Conservation (phyloP, 2,888 invertebrate species). For the Temnothorax rugatulus region DNA sequence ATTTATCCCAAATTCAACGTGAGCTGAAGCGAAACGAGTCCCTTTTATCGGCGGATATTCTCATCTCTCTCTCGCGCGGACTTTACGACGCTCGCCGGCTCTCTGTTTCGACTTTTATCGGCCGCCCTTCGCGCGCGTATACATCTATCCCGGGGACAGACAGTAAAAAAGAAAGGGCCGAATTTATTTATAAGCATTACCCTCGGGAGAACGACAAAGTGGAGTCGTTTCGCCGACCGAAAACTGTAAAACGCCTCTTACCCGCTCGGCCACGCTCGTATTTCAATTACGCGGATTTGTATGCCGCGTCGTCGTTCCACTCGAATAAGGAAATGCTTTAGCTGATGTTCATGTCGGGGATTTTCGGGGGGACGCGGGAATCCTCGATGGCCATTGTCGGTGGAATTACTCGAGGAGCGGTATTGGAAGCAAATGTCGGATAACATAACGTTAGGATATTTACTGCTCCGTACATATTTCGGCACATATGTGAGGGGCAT, state of each 20-base stretch:
- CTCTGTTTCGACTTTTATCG: slow-evolving; percentile 70
- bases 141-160: slow-evolving; percentile 60
- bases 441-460: slow-evolving; percentile 18
- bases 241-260: slow-evolving; percentile 66
- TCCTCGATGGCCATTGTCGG: slow-evolving; percentile 32
- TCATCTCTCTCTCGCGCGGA: slow-evolving; percentile 43
- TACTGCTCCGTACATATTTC: background rate
- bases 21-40: slow-evolving; percentile 66
- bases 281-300: slow-evolving; percentile 66
- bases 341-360: slow-evolving; percentile 30
- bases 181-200: slow-evolving; percentile 73
- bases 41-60: slow-evolving; percentile 68
- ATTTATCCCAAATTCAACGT: slow-evolving; percentile 68
- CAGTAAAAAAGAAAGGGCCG: slow-evolving; percentile 55
- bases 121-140: slow-evolving; percentile 51
- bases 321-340: slow-evolving; percentile 48
- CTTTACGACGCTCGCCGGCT: slow-evolving; percentile 62
- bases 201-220: slow-evolving; percentile 60
- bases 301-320: slow-evolving; percentile 31
- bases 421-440: slow-evolving; percentile 39
- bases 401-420: slow-evolving; percentile 13
- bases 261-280: slow-evolving; percentile 41
- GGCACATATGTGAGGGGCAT: no score
- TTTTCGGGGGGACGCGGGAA: slow-evolving; percentile 16
- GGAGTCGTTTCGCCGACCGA: slow-evolving; percentile 52